A percentile compares a stretch with the other conserved stretches of the same genome.
Conservation (phyloP, 2,113 vertebrate species). For the Leucopsar rothschildi region DNA sequence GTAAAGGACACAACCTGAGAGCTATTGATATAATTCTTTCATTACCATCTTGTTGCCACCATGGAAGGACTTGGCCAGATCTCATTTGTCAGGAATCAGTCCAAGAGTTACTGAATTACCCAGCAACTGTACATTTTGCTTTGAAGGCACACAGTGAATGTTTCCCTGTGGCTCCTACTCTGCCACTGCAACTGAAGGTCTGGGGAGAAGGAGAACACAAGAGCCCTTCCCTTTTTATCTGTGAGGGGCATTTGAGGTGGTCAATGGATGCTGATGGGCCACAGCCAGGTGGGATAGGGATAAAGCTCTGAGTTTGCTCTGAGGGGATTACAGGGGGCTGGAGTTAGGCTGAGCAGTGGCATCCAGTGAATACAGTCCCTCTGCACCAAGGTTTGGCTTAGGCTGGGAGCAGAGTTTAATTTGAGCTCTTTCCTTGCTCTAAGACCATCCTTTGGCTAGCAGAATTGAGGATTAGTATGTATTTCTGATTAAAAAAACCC, state of each 20-base stretch:
- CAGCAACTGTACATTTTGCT: not conserved
- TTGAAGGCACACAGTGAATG: not conserved
- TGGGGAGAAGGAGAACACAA: not conserved
- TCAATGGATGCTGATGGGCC: not conserved
- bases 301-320: not conserved
- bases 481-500: not conserved
- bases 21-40: conserved; percentile 23
- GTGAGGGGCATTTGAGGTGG: not conserved
- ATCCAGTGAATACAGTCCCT: not conserved
- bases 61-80: not conserved
- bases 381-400: not conserved
- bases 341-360: not conserved
- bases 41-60: not conserved
- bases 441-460: not conserved
- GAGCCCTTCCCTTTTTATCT: not conserved
- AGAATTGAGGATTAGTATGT: not conserved
- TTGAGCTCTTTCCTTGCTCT: not conserved
- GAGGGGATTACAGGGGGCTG: accelerated
- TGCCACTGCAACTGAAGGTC: not conserved
- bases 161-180: not conserved
- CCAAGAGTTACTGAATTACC: conserved; percentile 26
- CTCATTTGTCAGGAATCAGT: not conserved
- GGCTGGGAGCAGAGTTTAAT: not conserved
- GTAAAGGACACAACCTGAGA: conserved; percentile 4
- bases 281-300: not conserved